These are phyloP conservation scores for Sipha flava DNA, from an alignment of 1,140 invertebrate genomes.

Conservation along the genomic window DNA sequence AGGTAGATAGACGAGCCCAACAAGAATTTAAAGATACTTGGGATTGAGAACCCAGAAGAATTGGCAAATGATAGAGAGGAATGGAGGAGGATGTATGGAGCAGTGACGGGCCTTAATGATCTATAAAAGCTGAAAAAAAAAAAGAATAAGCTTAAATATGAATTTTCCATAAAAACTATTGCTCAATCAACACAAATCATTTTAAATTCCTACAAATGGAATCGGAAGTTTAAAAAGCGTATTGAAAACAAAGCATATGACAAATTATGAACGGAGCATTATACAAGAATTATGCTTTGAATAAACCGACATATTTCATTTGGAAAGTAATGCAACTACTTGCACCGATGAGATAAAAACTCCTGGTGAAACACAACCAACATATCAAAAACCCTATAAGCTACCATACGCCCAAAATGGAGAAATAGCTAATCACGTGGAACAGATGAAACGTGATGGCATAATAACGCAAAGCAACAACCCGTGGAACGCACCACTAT, in stretches of 20 bases:
- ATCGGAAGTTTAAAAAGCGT: background rate
- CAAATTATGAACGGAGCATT: constrained; percentile 24
- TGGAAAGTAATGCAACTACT: constrained; percentile 16
- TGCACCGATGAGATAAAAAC: constrained; percentile 38
- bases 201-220: background rate
- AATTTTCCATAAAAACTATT: background rate
- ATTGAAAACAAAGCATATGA: constrained; percentile 32
- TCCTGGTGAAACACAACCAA: background rate
- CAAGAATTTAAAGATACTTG: too few species aligned
- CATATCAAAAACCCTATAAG: background rate
- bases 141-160: too few species aligned
- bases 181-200: background rate
- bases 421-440: constrained; percentile 42
- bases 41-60: too few species aligned
- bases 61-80: too few species aligned
- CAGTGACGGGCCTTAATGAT: too few species aligned
- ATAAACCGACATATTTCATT: constrained; percentile 34
- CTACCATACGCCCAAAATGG: constrained; percentile 36
- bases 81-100: too few species aligned
- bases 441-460: constrained; percentile 34
- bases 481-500: constrained; percentile 33
- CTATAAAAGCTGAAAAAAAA: too few species aligned
- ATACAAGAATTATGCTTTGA: constrained; percentile 15
- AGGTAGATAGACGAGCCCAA: too few species aligned
- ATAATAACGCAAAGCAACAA: constrained; percentile 28